Percentiles rank a stretch among this genome's conserved stretches.
phyloP scores from a whole-genome alignment of 2,888 invertebrate genomes.

The Dorcus hopei region DNA sequence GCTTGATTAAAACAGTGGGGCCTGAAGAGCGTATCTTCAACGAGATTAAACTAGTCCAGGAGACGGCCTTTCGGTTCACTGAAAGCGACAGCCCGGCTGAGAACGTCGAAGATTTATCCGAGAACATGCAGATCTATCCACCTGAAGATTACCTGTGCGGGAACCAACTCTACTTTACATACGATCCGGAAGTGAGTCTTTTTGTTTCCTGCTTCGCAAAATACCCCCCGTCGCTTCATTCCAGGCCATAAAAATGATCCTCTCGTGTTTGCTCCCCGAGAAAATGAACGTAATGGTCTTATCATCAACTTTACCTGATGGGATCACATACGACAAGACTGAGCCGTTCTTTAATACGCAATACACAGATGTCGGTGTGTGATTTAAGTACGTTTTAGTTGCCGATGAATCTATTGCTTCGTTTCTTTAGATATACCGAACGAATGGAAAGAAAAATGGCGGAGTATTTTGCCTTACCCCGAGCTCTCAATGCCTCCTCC shows the following conservation, averaged over 20 bases:
- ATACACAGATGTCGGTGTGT: constrained; percentile 55
- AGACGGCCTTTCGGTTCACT: constrained; percentile 68
- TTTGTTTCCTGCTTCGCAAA: neutral
- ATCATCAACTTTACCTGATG: constrained; percentile 57
- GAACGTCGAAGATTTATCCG: constrained; percentile 73
- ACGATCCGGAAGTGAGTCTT: constrained; percentile 60
- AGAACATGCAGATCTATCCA: constrained; percentile 78
- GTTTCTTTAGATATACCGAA: constrained; percentile 56
- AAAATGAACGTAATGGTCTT: constrained; percentile 68
- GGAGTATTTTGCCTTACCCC: constrained; percentile 52
- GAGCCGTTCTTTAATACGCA: constrained; percentile 85
- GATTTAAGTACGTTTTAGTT: neutral
- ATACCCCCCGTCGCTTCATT: constrained; percentile 12
- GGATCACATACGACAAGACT: constrained; percentile 57
- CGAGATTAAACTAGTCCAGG: constrained; percentile 73
- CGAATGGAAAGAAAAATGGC: constrained; percentile 64
- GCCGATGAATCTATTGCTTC: constrained; percentile 3
- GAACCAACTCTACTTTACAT: constrained; percentile 70
- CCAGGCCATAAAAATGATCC: constrained; percentile 59
- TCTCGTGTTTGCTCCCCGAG: constrained; percentile 62
- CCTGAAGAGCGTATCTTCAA: constrained; percentile 60
- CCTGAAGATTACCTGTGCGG: constrained; percentile 78
- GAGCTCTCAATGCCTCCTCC: constrained; percentile 67
- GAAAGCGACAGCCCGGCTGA: constrained; percentile 70
- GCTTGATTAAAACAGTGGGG: constrained; percentile 65